Conservation (phyloP, 2,888 invertebrate genomes). For the Sinohyriopsis cumingii region DNA sequence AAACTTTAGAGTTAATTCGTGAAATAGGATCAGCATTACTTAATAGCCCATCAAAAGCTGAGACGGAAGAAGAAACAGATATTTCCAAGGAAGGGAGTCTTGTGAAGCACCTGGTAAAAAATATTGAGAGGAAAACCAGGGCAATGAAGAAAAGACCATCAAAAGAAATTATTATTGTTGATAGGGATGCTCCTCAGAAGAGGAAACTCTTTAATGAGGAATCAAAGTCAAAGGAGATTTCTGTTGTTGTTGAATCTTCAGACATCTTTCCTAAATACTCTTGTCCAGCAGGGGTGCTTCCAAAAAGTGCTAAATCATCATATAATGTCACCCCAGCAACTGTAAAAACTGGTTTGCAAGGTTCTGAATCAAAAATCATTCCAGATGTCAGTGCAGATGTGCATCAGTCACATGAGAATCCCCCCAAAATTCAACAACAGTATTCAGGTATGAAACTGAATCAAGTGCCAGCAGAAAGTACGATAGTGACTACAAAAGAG, state of each 20-base stretch:
- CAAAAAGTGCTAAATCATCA: too few species aligned
- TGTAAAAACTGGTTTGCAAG: too few species aligned
- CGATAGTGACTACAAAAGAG: too few species aligned
- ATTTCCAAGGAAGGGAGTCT: conserved; percentile 37
- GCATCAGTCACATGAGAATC: neutral
- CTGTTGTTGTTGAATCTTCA: too few species aligned
- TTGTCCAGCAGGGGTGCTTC: too few species aligned
- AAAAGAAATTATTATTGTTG: conserved; percentile 51
- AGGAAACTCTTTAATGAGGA: conserved; percentile 3
- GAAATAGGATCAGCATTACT: conserved; percentile 56
- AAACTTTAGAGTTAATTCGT: conserved; percentile 53
- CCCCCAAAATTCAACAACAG: too few species aligned
- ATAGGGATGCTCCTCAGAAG: conserved; percentile 26
- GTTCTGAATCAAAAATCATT: conserved; percentile 3
- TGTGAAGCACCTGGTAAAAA: conserved; percentile 53
- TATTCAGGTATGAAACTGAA: too few species aligned
- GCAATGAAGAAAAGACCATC: conserved; percentile 22
- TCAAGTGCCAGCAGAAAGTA: too few species aligned
- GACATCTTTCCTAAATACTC: too few species aligned
- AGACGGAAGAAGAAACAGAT: conserved; percentile 35
- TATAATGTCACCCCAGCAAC: too few species aligned
- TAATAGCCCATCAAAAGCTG: conserved; percentile 47
- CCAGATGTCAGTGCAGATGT: neutral
- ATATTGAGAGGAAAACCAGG: conserved; percentile 48
- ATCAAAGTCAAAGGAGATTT: conserved; percentile 13